Evolutionary conservation across 2,113 vertebrate genomes (phyloP).

Genomic region (Paracanthobrama guichenoti): DNA sequence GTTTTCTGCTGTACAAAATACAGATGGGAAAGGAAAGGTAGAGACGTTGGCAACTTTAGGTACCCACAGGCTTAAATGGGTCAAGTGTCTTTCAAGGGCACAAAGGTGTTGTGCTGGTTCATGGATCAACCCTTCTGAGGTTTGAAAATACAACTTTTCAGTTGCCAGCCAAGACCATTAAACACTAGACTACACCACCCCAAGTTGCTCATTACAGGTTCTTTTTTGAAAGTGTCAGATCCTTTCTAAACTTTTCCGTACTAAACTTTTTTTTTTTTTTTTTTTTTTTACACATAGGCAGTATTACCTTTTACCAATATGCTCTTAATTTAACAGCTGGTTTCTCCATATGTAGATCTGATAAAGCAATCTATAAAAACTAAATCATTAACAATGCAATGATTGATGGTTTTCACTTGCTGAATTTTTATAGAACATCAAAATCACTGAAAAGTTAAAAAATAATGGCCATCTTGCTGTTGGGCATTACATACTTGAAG

Average conservation of each 20-base stretch:
- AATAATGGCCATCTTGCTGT: not conserved
- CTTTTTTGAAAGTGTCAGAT: constrained; percentile 4
- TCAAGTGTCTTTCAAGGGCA: constrained; percentile 1
- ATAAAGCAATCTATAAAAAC: not conserved
- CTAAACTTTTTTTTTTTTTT: not conserved
- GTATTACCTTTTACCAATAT: not conserved
- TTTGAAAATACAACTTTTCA: not conserved
- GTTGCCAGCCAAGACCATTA: not conserved
- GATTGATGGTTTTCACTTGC: constrained; percentile 3
- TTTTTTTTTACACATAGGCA: not conserved
- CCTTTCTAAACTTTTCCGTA: not conserved
- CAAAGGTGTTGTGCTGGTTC: not conserved
- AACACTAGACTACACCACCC: not conserved
- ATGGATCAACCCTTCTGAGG: not conserved
- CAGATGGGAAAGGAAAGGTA: not conserved
- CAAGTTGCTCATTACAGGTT: constrained; percentile 9
- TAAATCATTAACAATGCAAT: not conserved
- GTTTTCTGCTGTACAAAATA: not conserved
- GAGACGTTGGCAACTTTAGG: not conserved
- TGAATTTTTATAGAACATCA: not conserved
- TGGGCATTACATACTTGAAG: constrained; percentile 10
- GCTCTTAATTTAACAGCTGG: not conserved
- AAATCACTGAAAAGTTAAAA: constrained; percentile 4
- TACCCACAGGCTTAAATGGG: constrained; percentile 1
- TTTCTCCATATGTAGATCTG: too few species aligned